Base-by-base conservation (phyloP, 2,113 vertebrate species). In the Lasiurus borealis region DNA sequence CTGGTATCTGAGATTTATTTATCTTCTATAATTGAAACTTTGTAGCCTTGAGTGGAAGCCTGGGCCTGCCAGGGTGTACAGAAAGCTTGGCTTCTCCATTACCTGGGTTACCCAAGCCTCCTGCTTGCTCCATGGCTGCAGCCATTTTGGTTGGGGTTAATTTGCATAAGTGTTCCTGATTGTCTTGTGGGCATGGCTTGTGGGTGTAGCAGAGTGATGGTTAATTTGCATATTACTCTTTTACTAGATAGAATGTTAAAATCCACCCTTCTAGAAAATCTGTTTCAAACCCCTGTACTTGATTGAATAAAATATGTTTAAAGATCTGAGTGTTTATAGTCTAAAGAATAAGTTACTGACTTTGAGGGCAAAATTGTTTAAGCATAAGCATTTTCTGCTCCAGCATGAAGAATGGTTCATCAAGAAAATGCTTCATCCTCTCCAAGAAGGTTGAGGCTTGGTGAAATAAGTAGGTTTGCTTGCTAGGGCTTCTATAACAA, bases 241-340 rank as follows among this genome's bases (percentile, higher is more conserved):
- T 40, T 40, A 40, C 40, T 40, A 40, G 40, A 40, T 40, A 40
- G 40, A 5, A 82, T 75, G 69, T 78, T 92, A 88, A 92, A 90
- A 76, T 90, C 16, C 34, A 54, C 15, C 76, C 10, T 69, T 86
- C 18, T 62, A 92, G 48, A 94, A 92, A 84, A 31, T 68, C 86
- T 57, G 18, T 68, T 91, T 93, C 9, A 78, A 89, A 62, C 12
- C 4, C n/a, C 34, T 59, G 3, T 50, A 36, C 29, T 73, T 80
- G 15, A 64, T 57, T 18, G n/a, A 44, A 46, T 91, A 81, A 88
- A 91, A 64, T 10, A 57, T 16, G 6, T 88, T 85, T 93, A 93
- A 85, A 66, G 36, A 88, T 64, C 5, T 52, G n/a, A 88, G 2
- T 68, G 2, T 85, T 75, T 82, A 59, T 88, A 73, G 19, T 29